A percentile compares a stretch with the other conserved stretches of the same genome.
phyloP scores from a whole-genome alignment of 2,797 vertebrate genomes.

The Taenioides sp. region DNA sequence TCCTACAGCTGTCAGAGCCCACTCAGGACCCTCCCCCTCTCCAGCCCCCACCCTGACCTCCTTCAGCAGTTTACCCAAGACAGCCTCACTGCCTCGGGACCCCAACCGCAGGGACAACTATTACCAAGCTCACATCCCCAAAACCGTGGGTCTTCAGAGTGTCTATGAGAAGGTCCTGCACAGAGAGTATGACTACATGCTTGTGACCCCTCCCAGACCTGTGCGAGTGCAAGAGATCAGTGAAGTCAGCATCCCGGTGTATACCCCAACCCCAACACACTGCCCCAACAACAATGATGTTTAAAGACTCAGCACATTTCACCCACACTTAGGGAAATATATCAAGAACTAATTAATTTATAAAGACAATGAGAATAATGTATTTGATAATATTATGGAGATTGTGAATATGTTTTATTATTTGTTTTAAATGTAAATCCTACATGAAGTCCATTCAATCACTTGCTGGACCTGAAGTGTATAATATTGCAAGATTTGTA shows the following conservation, averaged over 20 bases:
- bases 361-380: conserved; percentile 5
- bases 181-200: conserved; percentile 88
- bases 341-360: conserved; percentile 24
- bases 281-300: conserved; percentile 72
- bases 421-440: conserved; percentile 62
- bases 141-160: conserved; percentile 91
- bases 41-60: conserved; percentile 78
- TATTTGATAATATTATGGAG: conserved; percentile 30
- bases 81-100: conserved; percentile 88
- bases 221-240: conserved; percentile 86
- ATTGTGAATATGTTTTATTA: conserved; percentile 51
- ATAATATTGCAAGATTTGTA: conserved; percentile 79
- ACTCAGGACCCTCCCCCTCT: conserved; percentile 72
- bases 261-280: conserved; percentile 81
- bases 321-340: conserved; percentile 44
- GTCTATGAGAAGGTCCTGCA: conserved; percentile 95
- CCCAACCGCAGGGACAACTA: conserved; percentile 89
- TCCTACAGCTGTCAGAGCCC: conserved; percentile 84
- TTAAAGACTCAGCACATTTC: conserved; percentile 34
- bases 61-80: conserved; percentile 84
- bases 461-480: conserved; percentile 67
- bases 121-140: conserved; percentile 93
- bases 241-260: conserved; percentile 87
- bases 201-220: conserved; percentile 84
- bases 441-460: conserved; percentile 61